phyloP scores from a whole-genome alignment of 2,113 vertebrate genomes.

The Pleuronectes platessa region DNA sequence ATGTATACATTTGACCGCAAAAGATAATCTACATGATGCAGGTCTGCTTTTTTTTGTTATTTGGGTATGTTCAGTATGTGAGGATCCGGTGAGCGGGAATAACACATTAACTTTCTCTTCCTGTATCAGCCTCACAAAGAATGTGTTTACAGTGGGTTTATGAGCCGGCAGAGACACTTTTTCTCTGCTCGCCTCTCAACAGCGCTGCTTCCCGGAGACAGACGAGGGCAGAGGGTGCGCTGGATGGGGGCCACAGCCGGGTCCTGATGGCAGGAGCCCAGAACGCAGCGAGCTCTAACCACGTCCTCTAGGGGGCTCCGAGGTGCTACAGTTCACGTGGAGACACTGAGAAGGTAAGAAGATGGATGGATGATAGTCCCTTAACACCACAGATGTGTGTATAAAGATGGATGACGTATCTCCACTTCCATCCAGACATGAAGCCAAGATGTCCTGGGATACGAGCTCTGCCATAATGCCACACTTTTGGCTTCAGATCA shows the following conservation, averaged over 20 bases:
- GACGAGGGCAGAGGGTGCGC: conserved; percentile 45
- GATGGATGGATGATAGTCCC: not conserved
- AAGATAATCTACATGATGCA: conserved; percentile 35
- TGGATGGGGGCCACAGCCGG: conserved; percentile 67
- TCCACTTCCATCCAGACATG: too few relatives aligned
- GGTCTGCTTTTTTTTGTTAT: conserved; percentile 35
- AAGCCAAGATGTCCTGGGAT: too few relatives aligned
- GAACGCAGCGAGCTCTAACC: conserved; percentile 60
- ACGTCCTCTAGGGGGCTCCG: conserved; percentile 67
- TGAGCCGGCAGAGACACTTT: conserved; percentile 55
- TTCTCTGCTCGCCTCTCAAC: conserved; percentile 57
- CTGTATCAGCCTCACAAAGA: conserved; percentile 43
- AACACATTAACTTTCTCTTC: conserved; percentile 54
- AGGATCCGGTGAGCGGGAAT: conserved; percentile 40
- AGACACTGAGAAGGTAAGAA: conserved; percentile 79
- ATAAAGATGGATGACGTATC: too few relatives aligned
- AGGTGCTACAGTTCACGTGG: conserved; percentile 74
- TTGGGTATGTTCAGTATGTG: conserved; percentile 58
- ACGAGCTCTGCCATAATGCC: too few relatives aligned
- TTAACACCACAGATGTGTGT: too few relatives aligned
- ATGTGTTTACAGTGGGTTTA: conserved; percentile 76
- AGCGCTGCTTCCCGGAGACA: conserved; percentile 46
- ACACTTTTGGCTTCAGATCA: too few relatives aligned
- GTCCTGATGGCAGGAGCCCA: conserved; percentile 77
- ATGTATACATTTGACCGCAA: not conserved